These are phyloP conservation scores for Noctuana brunneofusca DNA, from an alignment of 2,888 invertebrate genomes.

Conservation along the genomic window DNA sequence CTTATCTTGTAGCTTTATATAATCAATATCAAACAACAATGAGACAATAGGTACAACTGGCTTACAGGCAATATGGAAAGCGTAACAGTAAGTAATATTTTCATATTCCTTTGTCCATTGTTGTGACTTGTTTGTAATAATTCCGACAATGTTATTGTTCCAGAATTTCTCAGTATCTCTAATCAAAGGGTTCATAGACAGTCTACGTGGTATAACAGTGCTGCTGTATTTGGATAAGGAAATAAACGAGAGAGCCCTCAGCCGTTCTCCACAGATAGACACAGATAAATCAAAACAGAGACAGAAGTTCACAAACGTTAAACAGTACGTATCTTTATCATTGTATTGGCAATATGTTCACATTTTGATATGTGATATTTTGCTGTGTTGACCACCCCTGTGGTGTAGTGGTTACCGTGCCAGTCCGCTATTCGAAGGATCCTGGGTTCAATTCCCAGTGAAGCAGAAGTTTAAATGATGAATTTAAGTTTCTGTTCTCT, in stretches of 20 bases:
- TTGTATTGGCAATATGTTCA: not conserved
- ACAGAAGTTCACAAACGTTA: constrained; percentile 71
- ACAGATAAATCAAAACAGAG: constrained; percentile 67
- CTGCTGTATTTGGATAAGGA: constrained; percentile 91
- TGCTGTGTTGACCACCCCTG: too few species aligned
- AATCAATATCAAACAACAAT: constrained; percentile 41
- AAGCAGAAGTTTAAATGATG: too few species aligned
- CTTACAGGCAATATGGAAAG: constrained; percentile 58
- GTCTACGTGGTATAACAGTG: constrained; percentile 89
- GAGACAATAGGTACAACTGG: constrained; percentile 41
- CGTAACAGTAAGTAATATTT: constrained; percentile 53
- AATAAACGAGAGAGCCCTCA: constrained; percentile 85
- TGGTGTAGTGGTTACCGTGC: too few species aligned
- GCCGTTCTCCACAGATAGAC: constrained; percentile 80
- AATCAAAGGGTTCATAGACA: constrained; percentile 89
- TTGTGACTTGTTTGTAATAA: constrained; percentile 30
- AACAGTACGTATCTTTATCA: constrained; percentile 70
- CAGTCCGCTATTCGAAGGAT: too few species aligned
- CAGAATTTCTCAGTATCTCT: constrained; percentile 86
- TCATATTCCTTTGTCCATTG: constrained; percentile 32
- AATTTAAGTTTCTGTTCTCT: too few species aligned
- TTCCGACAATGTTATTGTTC: constrained; percentile 54
- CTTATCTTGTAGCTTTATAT: constrained; percentile 23
- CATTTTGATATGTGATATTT: too few species aligned
- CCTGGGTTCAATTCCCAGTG: too few species aligned